Conservation (phyloP, 2,113 vertebrate species). For the Macrotus californicus region DNA sequence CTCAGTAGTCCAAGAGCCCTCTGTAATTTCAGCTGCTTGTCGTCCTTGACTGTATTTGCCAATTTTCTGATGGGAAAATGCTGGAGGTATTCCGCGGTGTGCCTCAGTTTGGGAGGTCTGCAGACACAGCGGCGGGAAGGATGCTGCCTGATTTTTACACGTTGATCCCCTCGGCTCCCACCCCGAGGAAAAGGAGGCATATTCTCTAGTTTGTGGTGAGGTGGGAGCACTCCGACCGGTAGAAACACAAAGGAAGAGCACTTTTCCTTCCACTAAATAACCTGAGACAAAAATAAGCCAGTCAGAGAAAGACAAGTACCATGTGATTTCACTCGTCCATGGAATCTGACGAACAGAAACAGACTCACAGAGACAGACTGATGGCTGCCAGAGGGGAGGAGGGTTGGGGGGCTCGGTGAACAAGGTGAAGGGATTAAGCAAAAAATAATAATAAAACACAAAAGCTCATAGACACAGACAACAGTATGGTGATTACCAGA, state of each 20-base stretch:
- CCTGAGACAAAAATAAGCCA: not conserved
- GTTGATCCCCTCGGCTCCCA: constrained; percentile 41
- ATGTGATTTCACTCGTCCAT: not conserved
- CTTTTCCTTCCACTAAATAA: not conserved
- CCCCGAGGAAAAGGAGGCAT: not conserved
- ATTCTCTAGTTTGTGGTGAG: not conserved
- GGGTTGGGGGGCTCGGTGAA: not conserved
- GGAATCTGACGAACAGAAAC: not conserved
- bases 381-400: not conserved
- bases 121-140: not conserved
- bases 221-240: not conserved
- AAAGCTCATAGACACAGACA: not conserved
- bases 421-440: not conserved
- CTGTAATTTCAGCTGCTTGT: constrained; percentile 53
- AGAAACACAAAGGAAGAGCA: not conserved
- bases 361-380: not conserved
- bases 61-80: constrained; percentile 63
- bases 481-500: not conserved
- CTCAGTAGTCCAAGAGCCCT: constrained; percentile 47
- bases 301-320: not conserved
- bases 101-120: constrained; percentile 17
- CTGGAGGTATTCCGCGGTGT: constrained; percentile 35
- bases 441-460: too few relatives aligned
- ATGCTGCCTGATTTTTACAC: constrained; percentile 30
- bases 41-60: constrained; percentile 50